phyloP scores from a whole-genome alignment of 2,113 vertebrate genomes.

The Zosterops japonicus region DNA sequence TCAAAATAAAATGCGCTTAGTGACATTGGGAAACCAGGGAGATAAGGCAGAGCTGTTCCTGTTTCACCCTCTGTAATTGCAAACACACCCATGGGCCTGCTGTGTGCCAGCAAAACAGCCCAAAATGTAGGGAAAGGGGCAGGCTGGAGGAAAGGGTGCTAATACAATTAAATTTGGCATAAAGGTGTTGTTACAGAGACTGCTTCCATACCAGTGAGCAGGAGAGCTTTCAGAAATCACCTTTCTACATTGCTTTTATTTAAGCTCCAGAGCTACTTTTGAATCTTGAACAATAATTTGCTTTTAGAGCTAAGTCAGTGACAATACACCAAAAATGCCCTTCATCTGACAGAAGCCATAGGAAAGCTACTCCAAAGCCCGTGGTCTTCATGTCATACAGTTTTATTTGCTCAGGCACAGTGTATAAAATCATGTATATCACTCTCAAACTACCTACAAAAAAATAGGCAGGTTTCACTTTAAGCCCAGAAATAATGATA shows the following conservation, averaged over 20 bases:
- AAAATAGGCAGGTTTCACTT: not conserved
- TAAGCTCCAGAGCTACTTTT: not conserved
- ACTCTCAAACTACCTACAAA: not conserved
- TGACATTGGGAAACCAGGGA: slow-evolving; percentile 83
- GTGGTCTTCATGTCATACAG: not conserved
- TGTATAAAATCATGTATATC: not conserved
- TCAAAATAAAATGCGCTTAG: slow-evolving; percentile 96
- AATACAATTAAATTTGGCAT: not conserved
- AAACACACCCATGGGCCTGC: slow-evolving; percentile 77
- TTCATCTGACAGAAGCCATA: not conserved
- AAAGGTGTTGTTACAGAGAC: not conserved
- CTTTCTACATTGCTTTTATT: not conserved
- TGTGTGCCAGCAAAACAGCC: slow-evolving; percentile 71
- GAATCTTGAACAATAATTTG: not conserved
- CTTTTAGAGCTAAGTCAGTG: not conserved
- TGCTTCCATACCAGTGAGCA: not conserved
- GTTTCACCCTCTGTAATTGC: slow-evolving; percentile 82
- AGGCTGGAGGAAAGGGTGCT: not conserved
- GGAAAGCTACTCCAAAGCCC: not conserved
- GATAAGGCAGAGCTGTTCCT: slow-evolving; percentile 94
- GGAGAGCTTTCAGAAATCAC: not conserved
- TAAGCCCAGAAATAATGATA: not conserved
- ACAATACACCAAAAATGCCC: not conserved
- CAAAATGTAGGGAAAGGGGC: slow-evolving; percentile 62
- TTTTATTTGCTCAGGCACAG: not conserved